Conservation (phyloP, 2,888 invertebrate species). For the Tinea trinotella region DNA sequence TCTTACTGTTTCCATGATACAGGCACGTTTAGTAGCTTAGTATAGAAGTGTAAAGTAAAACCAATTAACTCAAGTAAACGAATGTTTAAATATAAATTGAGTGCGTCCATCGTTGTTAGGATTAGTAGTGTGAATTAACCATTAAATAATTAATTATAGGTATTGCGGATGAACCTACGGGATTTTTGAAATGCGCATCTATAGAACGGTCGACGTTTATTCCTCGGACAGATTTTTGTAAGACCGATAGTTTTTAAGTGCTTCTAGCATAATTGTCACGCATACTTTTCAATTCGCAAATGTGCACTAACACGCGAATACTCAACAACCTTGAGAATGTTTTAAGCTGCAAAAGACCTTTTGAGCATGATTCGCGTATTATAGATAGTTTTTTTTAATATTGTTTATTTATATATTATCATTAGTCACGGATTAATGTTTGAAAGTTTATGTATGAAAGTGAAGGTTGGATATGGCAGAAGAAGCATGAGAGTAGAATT, state of each 20-base stretch:
- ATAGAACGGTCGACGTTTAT: constrained; percentile 65
- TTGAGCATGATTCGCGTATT: background rate
- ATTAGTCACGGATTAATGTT: background rate
- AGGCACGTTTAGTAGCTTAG: no score
- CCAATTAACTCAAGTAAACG: no score
- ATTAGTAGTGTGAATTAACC: no score
- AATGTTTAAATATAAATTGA: no score
- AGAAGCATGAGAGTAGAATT: no score
- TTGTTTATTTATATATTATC: background rate
- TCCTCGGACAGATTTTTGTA: constrained; percentile 52
- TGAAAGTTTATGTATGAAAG: no score
- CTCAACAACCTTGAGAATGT: background rate
- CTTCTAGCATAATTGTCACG: background rate
- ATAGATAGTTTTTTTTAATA: background rate
- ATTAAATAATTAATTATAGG: no score
- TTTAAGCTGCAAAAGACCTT: no score
- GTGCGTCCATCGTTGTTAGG: no score
- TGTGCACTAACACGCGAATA: background rate
- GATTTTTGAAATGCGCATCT: constrained; percentile 60
- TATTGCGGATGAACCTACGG: constrained; percentile 26
- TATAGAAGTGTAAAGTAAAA: no score
- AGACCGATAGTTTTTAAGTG: constrained; percentile 26
- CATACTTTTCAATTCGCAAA: background rate
- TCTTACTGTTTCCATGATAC: no score
- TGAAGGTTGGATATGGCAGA: no score